phyloP scores from a whole-genome alignment of 2,113 vertebrate genomes.

The Panthera leo region DNA sequence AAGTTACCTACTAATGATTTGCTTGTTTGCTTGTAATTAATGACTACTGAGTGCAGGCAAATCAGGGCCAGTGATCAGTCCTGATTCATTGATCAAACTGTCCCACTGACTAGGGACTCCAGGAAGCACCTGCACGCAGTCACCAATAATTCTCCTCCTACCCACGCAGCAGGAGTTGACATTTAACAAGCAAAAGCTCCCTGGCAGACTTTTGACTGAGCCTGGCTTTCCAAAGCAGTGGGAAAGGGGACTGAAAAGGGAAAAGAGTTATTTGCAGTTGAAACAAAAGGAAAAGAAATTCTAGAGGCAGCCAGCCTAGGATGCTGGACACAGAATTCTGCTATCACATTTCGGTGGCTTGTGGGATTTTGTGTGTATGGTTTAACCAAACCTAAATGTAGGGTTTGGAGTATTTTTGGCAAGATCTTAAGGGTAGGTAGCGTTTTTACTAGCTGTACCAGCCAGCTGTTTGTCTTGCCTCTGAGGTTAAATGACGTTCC shows the following conservation, averaged over 20 bases:
- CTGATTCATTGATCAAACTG: neutral
- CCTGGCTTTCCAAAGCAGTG: constrained; percentile 11
- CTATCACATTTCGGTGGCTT: constrained; percentile 23
- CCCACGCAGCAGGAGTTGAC: neutral
- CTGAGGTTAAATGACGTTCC: neutral
- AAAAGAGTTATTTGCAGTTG: neutral
- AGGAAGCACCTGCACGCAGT: neutral
- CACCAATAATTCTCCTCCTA: neutral
- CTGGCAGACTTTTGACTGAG: neutral
- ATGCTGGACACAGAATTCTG: neutral
- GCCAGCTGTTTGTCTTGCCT: neutral
- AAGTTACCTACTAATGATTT: neutral
- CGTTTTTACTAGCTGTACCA: constrained; percentile 10
- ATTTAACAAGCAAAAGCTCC: constrained; percentile 39
- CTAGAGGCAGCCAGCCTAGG: neutral
- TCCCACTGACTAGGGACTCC: neutral
- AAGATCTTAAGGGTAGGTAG: neutral
- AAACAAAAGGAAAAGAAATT: constrained; percentile 55
- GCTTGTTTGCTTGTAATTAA: constrained; percentile 14
- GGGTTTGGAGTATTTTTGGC: constrained; percentile 33
- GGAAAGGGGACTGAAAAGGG: neutral
- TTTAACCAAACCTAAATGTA: constrained; percentile 60
- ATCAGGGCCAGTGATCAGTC: neutral
- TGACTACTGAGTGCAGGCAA: neutral
- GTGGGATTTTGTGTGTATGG: neutral